Percentiles rank a stretch among this genome's conserved stretches.
Evolutionary conservation across 1,140 invertebrate genomes (phyloP).

Genomic region (Carposina sasakii): DNA sequence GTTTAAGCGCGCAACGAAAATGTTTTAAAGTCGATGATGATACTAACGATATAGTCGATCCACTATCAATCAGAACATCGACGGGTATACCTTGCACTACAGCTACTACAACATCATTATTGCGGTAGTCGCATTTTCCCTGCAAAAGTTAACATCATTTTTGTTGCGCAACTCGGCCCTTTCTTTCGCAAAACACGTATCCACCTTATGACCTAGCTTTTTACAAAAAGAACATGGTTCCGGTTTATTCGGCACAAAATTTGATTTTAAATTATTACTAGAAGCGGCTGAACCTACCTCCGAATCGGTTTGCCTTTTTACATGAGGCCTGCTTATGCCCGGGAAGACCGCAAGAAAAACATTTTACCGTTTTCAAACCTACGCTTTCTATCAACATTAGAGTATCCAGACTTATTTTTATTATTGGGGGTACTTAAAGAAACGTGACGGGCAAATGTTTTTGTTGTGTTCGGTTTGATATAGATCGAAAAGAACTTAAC

Average conservation of each 20-base stretch:
- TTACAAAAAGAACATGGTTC: conserved; percentile 10
- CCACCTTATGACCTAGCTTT: conserved; percentile 9
- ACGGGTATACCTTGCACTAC: too few relatives aligned
- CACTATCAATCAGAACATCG: too few relatives aligned
- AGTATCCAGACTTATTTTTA: background rate
- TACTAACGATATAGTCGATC: too few relatives aligned
- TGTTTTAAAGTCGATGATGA: too few relatives aligned
- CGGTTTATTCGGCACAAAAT: background rate
- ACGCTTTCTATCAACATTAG: background rate
- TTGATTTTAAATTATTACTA: background rate
- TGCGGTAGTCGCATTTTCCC: conserved; percentile 9
- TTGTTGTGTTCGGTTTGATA: background rate
- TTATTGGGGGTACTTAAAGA: background rate
- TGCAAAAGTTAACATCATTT: conserved; percentile 8
- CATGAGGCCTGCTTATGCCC: conserved; percentile 2
- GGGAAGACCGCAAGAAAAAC: conserved; percentile 1
- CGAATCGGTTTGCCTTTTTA: background rate
- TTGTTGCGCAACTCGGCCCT: conserved; percentile 9
- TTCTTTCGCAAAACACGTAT: conserved; percentile 11
- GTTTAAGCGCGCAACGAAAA: too few relatives aligned
- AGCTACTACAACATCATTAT: background rate
- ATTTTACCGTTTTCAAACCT: conserved; percentile 3
- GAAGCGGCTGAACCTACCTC: background rate
- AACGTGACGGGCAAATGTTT: background rate
- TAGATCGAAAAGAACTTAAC: conserved; percentile 5